phyloP scores from a whole-genome alignment of 1,140 invertebrate species.

The Euura saliciscinereae region DNA sequence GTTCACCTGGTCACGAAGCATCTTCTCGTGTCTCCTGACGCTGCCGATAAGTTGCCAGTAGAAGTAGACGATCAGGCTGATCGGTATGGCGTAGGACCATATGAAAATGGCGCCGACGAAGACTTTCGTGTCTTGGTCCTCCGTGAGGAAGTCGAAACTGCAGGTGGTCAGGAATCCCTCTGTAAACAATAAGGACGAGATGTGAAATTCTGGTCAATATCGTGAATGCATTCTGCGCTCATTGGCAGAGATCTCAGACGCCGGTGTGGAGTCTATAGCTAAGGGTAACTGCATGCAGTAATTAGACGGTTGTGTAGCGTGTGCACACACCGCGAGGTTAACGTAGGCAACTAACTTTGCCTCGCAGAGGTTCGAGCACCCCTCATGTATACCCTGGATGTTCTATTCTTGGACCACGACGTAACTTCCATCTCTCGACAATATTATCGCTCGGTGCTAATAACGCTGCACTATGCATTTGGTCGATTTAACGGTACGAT shows the following conservation, averaged over 20 bases:
- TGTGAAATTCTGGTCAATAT: neutral
- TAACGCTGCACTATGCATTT: too few relatives aligned
- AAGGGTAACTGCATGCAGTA: neutral
- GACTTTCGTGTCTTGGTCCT: conserved; percentile 70
- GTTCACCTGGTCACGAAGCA: conserved; percentile 70
- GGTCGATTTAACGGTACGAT: conserved; percentile 9
- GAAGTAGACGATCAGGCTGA: conserved; percentile 70
- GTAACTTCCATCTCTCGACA: too few relatives aligned
- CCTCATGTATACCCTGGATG: neutral
- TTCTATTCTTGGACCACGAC: neutral
- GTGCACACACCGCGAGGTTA: neutral
- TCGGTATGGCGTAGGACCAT: conserved; percentile 74
- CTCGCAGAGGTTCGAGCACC: neutral
- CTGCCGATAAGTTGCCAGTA: conserved; percentile 75
- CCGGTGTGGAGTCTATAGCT: neutral
- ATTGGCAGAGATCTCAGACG: too few relatives aligned
- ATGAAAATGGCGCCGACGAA: conserved; percentile 73
- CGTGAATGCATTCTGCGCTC: too few relatives aligned
- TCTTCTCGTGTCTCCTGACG: conserved; percentile 76
- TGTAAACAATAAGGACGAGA: conserved; percentile 36
- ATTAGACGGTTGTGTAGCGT: conserved; percentile 5
- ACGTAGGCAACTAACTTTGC: neutral
- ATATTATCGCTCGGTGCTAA: too few relatives aligned
- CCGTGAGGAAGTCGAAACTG: conserved; percentile 75
- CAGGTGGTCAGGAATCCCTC: conserved; percentile 81